A percentile compares a stretch with the other conserved stretches of the same genome.
These are phyloP conservation scores for Ptiloglossa arizonensis DNA, from an alignment of 1,140 invertebrate species.

Conservation along the genomic window DNA sequence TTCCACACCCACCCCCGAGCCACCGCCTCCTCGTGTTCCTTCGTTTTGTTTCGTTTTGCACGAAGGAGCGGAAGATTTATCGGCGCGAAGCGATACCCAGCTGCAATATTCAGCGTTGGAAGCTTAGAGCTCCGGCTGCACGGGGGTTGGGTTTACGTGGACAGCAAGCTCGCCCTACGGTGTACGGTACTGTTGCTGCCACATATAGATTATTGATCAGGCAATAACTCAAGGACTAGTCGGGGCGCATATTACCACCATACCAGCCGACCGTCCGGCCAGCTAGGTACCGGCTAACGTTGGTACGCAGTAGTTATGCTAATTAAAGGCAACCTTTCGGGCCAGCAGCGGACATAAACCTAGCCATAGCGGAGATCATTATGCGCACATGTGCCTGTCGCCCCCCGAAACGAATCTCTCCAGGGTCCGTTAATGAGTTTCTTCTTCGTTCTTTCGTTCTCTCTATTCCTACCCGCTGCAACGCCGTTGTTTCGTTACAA, in stretches of 20 bases:
- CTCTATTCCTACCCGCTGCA: no score
- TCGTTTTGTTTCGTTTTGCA: constrained; percentile 42
- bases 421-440: constrained; percentile 24
- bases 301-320: constrained; percentile 78
- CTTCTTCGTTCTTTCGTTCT: constrained; percentile 1
- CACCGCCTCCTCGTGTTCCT: neutral
- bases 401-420: constrained; percentile 36
- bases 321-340: constrained; percentile 73
- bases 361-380: constrained; percentile 55
- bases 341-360: constrained; percentile 45
- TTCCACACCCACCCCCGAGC: neutral
- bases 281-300: constrained; percentile 70
- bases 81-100: constrained; percentile 68
- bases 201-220: constrained; percentile 81
- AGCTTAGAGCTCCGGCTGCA: constrained; percentile 71
- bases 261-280: constrained; percentile 49
- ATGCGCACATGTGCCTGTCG: constrained; percentile 62
- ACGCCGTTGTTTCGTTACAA: no score
- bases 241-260: constrained; percentile 80
- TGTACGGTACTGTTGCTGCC: constrained; percentile 63
- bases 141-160: constrained; percentile 68
- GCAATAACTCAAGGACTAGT: constrained; percentile 81
- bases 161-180: constrained; percentile 74
- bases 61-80: constrained; percentile 58
- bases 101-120: constrained; percentile 74